These are phyloP conservation scores for Protonibea diacanthus DNA, from an alignment of 2,797 vertebrate genomes.

Conservation along the genomic window DNA sequence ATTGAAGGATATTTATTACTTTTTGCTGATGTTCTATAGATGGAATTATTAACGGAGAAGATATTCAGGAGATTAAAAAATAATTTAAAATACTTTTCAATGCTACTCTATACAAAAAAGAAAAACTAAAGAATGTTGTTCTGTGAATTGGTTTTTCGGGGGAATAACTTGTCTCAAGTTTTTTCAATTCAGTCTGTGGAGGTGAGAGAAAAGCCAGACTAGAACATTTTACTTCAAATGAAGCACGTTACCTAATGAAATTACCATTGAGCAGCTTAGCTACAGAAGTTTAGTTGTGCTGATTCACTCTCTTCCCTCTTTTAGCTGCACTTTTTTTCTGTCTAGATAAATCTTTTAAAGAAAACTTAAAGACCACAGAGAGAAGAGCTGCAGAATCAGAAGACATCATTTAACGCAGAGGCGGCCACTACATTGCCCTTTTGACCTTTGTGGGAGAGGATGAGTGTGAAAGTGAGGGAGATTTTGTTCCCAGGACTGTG, in stretches of 20 bases:
- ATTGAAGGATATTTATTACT: background rate
- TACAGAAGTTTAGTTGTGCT: constrained; percentile 10
- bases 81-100: too few relatives aligned
- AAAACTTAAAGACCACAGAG: constrained; percentile 18
- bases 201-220: background rate
- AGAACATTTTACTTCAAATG: constrained; percentile 26
- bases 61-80: background rate
- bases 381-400: constrained; percentile 44
- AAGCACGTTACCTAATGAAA: constrained; percentile 31
- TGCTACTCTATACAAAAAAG: background rate
- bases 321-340: constrained; percentile 40
- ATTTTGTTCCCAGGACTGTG: constrained; percentile 56
- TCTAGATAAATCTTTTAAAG: constrained; percentile 1
- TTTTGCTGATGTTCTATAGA: background rate
- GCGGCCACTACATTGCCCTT: constrained; percentile 42
- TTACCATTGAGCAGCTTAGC: constrained; percentile 10
- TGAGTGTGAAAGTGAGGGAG: constrained; percentile 64
- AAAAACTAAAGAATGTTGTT: constrained; percentile 11
- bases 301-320: constrained; percentile 2
- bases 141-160: constrained; percentile 4
- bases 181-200: constrained; percentile 11
- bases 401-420: constrained; percentile 64
- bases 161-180: background rate
- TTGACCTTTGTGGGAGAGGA: constrained; percentile 58
- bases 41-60: background rate